A percentile compares a stretch with the other conserved stretches of the same genome.
Conservation (phyloP, 2,797 vertebrate species). For the Typhlichthys eigenmanni region DNA sequence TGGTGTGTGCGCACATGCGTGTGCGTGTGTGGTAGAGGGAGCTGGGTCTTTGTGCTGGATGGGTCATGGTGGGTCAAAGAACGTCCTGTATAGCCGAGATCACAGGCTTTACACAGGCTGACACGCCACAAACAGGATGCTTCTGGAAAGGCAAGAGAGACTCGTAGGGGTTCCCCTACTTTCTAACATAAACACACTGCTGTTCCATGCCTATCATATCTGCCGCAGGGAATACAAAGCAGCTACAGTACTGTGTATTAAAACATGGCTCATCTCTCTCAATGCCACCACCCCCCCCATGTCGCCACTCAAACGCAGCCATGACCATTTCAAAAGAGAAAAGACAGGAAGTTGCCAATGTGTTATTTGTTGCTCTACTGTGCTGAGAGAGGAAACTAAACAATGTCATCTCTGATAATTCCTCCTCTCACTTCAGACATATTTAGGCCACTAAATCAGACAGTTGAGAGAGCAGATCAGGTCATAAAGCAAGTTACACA, state of each 20-base stretch:
- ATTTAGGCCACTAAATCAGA: conserved; percentile 26
- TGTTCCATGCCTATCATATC: conserved; percentile 47
- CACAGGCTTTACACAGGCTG: conserved; percentile 30
- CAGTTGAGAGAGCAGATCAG: conserved; percentile 54
- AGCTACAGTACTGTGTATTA: conserved; percentile 21
- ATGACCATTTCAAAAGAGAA: conserved; percentile 2
- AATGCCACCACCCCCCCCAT: too few species aligned
- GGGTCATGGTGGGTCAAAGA: conserved; percentile 21
- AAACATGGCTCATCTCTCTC: conserved; percentile 27
- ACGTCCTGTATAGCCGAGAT: conserved; percentile 27
- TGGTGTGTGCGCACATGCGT: not conserved
- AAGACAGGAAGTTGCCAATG: too few species aligned
- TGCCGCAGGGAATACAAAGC: conserved; percentile 40
- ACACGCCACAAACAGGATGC: conserved; percentile 45
- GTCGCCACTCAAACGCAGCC: too few species aligned
- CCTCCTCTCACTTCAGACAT: conserved; percentile 11
- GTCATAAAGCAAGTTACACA: conserved; percentile 30
- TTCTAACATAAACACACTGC: conserved; percentile 32
- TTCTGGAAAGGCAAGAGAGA: conserved; percentile 25
- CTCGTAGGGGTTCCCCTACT: conserved; percentile 47
- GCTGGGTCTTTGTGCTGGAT: conserved; percentile 11
- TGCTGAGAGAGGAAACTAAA: conserved; percentile 10
- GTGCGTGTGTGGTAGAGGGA: not conserved
- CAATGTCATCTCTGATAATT: conserved; percentile 1
- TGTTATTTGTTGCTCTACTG: conserved; percentile 30